A percentile compares a stretch with the other conserved stretches of the same genome.
Evolutionary conservation across 2,113 vertebrate species (phyloP).

Genomic region (Leucosticte australis): DNA sequence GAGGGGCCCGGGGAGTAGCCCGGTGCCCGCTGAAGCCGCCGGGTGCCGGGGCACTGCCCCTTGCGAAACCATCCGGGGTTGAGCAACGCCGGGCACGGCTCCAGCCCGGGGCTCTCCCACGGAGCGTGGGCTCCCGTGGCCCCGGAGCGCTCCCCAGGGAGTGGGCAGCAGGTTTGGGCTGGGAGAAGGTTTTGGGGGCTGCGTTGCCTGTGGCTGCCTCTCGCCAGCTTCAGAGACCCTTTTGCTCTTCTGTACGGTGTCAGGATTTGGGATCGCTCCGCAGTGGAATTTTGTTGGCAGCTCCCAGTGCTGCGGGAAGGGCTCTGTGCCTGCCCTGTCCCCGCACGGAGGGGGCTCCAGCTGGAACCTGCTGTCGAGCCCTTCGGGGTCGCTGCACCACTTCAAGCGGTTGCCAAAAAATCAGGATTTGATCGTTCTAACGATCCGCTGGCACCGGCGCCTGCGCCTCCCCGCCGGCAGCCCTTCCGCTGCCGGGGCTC

Average conservation of each 20-base stretch:
- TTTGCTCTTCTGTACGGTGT: too few relatives aligned
- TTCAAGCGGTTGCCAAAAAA: neutral
- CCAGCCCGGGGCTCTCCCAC: neutral
- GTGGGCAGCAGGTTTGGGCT: neutral
- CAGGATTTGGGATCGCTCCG: neutral
- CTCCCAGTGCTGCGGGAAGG: neutral
- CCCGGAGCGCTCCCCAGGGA: neutral
- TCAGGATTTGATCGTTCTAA: neutral
- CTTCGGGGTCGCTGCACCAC: slow-evolving; percentile 29
- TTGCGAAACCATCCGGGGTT: slow-evolving; percentile 11
- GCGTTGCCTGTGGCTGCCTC: too few relatives aligned
- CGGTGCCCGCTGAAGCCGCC: neutral
- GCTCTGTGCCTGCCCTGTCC: neutral
- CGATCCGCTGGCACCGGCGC: neutral
- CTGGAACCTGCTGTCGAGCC: neutral
- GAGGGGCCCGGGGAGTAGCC: neutral
- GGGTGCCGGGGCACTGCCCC: neutral
- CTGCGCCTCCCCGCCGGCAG: neutral
- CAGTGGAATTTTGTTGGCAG: neutral
- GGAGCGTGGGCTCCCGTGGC: neutral
- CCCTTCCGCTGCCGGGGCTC: neutral
- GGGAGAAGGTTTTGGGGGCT: neutral
- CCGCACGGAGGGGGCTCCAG: neutral
- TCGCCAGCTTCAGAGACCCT: neutral
- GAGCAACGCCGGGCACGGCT: neutral